Conservation (phyloP, 2,797 vertebrate species). For the Liparis tanakae region DNA sequence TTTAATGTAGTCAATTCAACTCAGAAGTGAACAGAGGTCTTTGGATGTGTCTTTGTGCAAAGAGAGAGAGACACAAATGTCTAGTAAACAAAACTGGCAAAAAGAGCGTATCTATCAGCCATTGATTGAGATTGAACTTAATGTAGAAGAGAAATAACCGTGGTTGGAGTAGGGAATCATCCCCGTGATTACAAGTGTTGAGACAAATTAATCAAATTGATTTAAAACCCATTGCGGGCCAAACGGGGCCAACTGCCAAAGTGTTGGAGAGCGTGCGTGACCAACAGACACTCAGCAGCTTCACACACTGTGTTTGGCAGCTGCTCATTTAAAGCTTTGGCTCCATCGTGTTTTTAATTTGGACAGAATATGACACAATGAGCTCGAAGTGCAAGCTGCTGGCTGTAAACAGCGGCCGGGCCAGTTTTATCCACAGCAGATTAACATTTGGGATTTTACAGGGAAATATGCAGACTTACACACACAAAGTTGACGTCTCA, state of each 20-base stretch:
- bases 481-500: neutral
- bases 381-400: slow-evolving; percentile 55
- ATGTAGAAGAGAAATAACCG: slow-evolving; percentile 17
- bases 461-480: slow-evolving; percentile 9
- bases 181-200: slow-evolving; percentile 20
- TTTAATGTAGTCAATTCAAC: slow-evolving; percentile 58
- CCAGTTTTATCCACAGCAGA: slow-evolving; percentile 37
- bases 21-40: slow-evolving; percentile 35
- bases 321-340: slow-evolving; percentile 51
- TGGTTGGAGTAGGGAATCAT: slow-evolving; percentile 23
- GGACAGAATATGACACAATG: slow-evolving; percentile 47
- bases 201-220: slow-evolving; percentile 58
- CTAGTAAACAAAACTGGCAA: slow-evolving; percentile 14
- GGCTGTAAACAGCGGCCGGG: slow-evolving; percentile 36
- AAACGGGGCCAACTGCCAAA: slow-evolving; percentile 46
- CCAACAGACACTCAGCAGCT: slow-evolving; percentile 33
- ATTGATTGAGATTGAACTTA: slow-evolving; percentile 26
- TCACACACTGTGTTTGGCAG: slow-evolving; percentile 41
- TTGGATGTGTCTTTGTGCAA: slow-evolving; percentile 45
- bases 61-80: slow-evolving; percentile 21
- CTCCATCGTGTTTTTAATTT: slow-evolving; percentile 34
- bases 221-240: slow-evolving; percentile 27
- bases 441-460: slow-evolving; percentile 35
- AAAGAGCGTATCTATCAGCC: slow-evolving; percentile 29
- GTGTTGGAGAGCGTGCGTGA: slow-evolving; percentile 22